Evolutionary conservation across 2,888 invertebrate genomes (phyloP), one percentile per base, ranked within the genome.

Genomic region (Crematogaster levior): DNA sequence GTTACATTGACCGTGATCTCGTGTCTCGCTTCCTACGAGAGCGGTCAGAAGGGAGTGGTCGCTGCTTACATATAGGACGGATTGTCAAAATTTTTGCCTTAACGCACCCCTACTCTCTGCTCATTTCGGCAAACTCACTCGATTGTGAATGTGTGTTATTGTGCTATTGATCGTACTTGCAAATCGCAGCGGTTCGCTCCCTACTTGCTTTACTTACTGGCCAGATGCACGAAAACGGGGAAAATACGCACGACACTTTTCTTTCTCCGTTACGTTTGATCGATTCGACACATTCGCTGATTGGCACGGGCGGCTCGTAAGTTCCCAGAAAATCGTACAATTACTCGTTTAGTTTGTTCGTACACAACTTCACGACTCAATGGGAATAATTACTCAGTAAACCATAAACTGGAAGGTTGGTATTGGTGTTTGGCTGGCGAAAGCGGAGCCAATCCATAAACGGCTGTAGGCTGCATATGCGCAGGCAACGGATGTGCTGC

Each of bases 401-500:
- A 97, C 97, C 97, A 97, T 86, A 97, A 95, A 92, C 97, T 96
- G 86, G 96, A 96, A 87, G 95, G 95, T 91, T 97, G 97, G 93
- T 96, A 96, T 92, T 96, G 96, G 84, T 96, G 95, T 94, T 97
- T 97, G 85, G 96, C 96, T 48, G 97, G 97, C 91, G 97, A 96
- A 92, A 97, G 95, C 84, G 97, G 96, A 87, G 96, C 96, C 95
- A 96, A 96, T 83, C 97, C 96, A 91, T 97, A 96, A 53, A 96
- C 95, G 66, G 95, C 93, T 10, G 95, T 95, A 72, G 95, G 97
- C 93, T 97, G 97, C 94, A 97, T 96, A 94, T 98, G 98, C 10
- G 97, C 97, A 85, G 97, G 97, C 91, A 97, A 95, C 63, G 97
- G 97, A 94, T 97, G 97, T 70, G 96, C 96, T 84, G 97, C 96